Percentiles rank a stretch among this genome's conserved stretches.
phyloP scores from a whole-genome alignment of 2,888 invertebrate species.

The Thyatira batis region DNA sequence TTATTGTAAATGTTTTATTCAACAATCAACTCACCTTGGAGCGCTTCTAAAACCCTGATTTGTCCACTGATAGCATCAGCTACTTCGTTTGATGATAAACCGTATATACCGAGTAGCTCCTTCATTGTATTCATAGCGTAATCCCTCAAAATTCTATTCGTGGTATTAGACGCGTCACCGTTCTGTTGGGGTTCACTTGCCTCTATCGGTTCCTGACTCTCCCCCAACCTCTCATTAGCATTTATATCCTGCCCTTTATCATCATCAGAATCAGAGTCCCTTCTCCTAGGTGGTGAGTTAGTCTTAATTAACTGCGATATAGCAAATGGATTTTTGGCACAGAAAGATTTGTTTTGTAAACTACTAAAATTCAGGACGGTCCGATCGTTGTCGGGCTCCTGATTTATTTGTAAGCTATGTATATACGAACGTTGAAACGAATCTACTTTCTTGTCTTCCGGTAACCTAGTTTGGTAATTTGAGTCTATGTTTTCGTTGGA shows the following conservation, averaged over 20 bases:
- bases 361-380: conserved; percentile 75
- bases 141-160: conserved; percentile 86
- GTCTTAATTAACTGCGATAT: conserved; percentile 81
- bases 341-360: conserved; percentile 78
- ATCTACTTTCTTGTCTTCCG: conserved; percentile 71
- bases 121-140: conserved; percentile 91
- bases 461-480: conserved; percentile 73
- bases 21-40: conserved; percentile 81
- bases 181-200: conserved; percentile 60
- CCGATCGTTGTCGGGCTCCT: conserved; percentile 62
- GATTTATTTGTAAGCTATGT: conserved; percentile 73
- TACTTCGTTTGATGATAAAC: conserved; percentile 86
- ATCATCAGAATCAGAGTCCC: conserved; percentile 77
- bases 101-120: conserved; percentile 89
- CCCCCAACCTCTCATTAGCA: conserved; percentile 70
- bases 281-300: conserved; percentile 79
- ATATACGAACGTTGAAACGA: conserved; percentile 78
- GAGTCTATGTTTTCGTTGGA: conserved; percentile 80
- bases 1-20: conserved; percentile 1
- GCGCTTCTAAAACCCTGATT: conserved; percentile 85
- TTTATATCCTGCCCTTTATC: conserved; percentile 77
- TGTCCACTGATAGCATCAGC: conserved; percentile 87
- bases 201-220: conserved; percentile 63
- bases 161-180: conserved; percentile 71
- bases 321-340: conserved; percentile 82